Evolutionary conservation across 1,140 invertebrate species (phyloP), one percentile per base, ranked within the genome.

Genomic region (Magallana ariakensis): DNA sequence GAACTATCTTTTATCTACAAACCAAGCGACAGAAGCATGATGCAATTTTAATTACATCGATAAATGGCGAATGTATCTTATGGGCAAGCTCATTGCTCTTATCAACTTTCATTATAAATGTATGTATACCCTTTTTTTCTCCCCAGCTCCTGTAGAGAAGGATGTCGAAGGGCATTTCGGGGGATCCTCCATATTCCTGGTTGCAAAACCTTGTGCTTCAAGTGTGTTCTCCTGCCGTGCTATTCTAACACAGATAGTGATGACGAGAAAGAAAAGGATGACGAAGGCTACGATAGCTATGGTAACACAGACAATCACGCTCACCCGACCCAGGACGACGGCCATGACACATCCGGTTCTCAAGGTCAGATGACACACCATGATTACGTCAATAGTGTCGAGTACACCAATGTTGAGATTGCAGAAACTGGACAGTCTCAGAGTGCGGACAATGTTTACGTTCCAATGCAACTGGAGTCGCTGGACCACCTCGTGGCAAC

Each of bases 191-290:
- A 55, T 13, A 82, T 87, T 22, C 87, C 87, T 56, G 87, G 87
- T 55, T 87, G 87, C 85, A 87, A 87, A 82, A 81, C 83, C 33
- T 56, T 87, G 13, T 87, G 87, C 66, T 87, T 82, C 46, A 87
- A 87, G 33, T 87, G 87, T 46, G 53, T 87, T 66, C 80, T 87
- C 15, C 70, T 53, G 57, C 83, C 83, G 6, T 85, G 62, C 56
- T 87, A 83, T 60, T 87, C 81, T 56, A 70, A 70, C 10, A 80
- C 60, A 15, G 87, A 87, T 54, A 87, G 87, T 54, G 87, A 87
- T 70, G 87, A 87, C 10, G 87, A 87, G 75, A 87, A 87, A 56
- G 87, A 87, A n/a, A 87, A 87, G 56, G 87, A 87, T 54, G 86
- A 87, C 33, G 87, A 87, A 82, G 87, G 87, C 22, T 87, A 87